Conservation (phyloP, 1,140 invertebrate species). For the Nomia melanderi region DNA sequence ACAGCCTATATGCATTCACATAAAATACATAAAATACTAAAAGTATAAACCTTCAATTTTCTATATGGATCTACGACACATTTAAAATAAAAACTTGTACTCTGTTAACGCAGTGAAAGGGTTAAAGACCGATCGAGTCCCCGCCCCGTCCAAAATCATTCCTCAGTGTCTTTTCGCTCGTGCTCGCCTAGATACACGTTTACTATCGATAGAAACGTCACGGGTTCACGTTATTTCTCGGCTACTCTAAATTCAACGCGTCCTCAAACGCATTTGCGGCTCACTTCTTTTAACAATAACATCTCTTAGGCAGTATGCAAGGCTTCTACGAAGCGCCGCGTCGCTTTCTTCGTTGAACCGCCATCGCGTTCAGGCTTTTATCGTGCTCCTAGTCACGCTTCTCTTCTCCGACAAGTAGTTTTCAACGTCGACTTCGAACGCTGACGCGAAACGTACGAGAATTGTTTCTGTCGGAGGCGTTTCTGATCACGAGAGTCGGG, state of each 20-base stretch:
- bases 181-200: background rate
- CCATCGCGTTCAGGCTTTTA: constrained; percentile 33
- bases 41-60: too few relatives aligned
- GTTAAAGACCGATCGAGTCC: too few relatives aligned
- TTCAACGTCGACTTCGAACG: background rate
- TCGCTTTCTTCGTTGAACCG: background rate
- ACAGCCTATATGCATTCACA: too few relatives aligned
- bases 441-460: background rate
- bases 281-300: background rate
- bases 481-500: background rate
- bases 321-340: constrained; percentile 14
- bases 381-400: constrained; percentile 33
- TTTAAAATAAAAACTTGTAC: too few relatives aligned
- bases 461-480: background rate
- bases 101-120: too few relatives aligned
- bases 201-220: constrained; percentile 9
- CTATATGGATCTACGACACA: too few relatives aligned
- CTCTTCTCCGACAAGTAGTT: background rate
- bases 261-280: background rate
- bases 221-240: background rate
- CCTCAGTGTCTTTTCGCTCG: constrained; percentile 9
- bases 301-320: constrained; percentile 9
- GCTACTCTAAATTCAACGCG: constrained; percentile 9
- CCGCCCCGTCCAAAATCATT: constrained; percentile 17
- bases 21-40: too few relatives aligned